A percentile compares a stretch with the other conserved stretches of the same genome.
phyloP scores from a whole-genome alignment of 2,888 invertebrate species.

The Dolichopus griseipennis region DNA sequence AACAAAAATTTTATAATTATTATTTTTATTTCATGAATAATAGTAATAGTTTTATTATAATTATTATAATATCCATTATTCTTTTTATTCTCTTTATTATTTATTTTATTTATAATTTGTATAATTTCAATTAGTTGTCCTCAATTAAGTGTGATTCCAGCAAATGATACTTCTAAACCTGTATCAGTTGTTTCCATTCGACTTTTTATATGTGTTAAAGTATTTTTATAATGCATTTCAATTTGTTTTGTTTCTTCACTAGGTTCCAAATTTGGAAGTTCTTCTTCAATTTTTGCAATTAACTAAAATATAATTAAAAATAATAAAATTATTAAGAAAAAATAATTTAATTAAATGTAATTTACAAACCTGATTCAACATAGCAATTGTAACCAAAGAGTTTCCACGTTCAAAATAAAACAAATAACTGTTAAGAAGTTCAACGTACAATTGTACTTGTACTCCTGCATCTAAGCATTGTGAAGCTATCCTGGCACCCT shows the following conservation, averaged over 20 bases:
- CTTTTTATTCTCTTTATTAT: neutral
- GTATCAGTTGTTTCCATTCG: conserved; percentile 45
- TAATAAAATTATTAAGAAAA: neutral
- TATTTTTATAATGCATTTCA: conserved; percentile 88
- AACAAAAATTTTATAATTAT: neutral
- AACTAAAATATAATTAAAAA: conserved; percentile 53
- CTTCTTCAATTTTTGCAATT: conserved; percentile 86
- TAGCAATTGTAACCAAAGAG: conserved; percentile 47
- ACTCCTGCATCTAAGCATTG: conserved; percentile 97
- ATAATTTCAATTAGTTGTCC: conserved; percentile 9
- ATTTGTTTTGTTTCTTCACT: conserved; percentile 96
- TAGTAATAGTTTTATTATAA: neutral
- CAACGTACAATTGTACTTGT: conserved; percentile 92
- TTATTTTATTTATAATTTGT: neutral
- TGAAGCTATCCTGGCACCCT: conserved; percentile 87
- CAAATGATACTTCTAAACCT: conserved; percentile 41
- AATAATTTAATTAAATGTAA: neutral
- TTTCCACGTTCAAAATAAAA: conserved; percentile 88
- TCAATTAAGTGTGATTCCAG: conserved; percentile 41
- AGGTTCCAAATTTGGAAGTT: conserved; percentile 85
- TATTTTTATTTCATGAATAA: neutral
- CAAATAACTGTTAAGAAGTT: conserved; percentile 87
- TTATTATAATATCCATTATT: neutral
- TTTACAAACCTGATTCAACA: conserved; percentile 48
- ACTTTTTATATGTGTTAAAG: conserved; percentile 69